Evolutionary conservation across 2,113 vertebrate genomes (phyloP), one percentile per base, ranked within the genome.

Genomic region (Sander vitreus): DNA sequence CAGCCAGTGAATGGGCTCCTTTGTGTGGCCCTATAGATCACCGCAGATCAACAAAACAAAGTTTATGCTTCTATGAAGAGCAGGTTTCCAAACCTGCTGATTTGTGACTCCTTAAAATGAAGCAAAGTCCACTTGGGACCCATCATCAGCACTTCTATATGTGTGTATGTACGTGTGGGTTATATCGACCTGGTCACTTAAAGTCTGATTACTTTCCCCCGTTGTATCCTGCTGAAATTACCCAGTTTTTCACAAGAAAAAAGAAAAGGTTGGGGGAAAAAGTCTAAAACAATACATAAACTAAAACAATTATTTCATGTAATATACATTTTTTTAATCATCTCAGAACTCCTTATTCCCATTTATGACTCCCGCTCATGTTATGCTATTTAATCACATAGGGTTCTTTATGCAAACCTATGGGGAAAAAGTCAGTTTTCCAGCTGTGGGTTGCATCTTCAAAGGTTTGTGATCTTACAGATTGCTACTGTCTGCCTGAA

Each of bases 1-100:
- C 55, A 62, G 57, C 48, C 71, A 30, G 77, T 95, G 91, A 94
- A 94, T 92, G 86, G 90, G 63, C 18, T 21, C 59, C 88, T 94
- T 93, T 94, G 92, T 94, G 88, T 73, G 75, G 78, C 33, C 21
- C 74, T 72, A 45, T 81, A 75, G 71, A 62, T 75, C 59, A 13
- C 64, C 47, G 54, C 51, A 67, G 72, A 73, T 86, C 47, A 57
- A 70, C 73, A 63, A 76, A 80, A 82, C 76, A 9, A 67, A 81
- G 68, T 76, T 47, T 57, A 64, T 53, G 64, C 60, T 53, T 54
- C 27, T 19, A 47, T 59, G 13, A 9, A 48, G 36, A 62, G 39
- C 53, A 43, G 51, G 12, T 33, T 51, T 21, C 4, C 13, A 23
- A 23, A 0, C 11, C 36, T 60, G 6, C 36, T 73, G 23, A 19